These are phyloP conservation scores for Centruroides sculpturatus DNA, from an alignment of 1,140 invertebrate species.

Conservation along the genomic window DNA sequence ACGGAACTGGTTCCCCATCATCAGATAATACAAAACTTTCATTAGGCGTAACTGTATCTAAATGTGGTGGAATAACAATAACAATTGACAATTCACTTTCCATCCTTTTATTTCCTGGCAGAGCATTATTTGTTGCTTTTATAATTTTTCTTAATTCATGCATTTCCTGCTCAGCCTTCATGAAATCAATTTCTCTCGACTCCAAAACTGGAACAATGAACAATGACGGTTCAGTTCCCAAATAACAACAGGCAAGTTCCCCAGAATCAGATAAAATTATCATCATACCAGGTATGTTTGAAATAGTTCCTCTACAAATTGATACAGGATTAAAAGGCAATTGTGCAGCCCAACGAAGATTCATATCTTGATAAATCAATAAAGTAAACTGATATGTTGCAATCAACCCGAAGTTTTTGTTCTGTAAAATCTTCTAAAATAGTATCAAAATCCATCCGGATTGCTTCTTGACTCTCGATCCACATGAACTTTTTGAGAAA, in stretches of 20 bases:
- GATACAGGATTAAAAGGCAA: constrained; percentile 52
- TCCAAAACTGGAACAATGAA: constrained; percentile 54
- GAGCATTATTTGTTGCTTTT: constrained; percentile 25
- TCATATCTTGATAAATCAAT: constrained; percentile 62
- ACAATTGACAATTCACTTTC: constrained; percentile 11
- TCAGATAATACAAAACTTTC: too few species aligned
- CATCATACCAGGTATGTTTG: constrained; percentile 48
- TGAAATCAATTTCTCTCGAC: constrained; percentile 47
- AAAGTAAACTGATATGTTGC: constrained; percentile 30
- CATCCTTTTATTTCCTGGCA: constrained; percentile 12
- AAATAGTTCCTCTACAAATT: constrained; percentile 38
- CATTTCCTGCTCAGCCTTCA: constrained; percentile 52
- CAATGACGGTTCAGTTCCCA: constrained; percentile 73
- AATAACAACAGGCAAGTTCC: constrained; percentile 54
- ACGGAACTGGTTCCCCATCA: too few species aligned
- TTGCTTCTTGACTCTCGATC: too few species aligned
- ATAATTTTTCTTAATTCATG: constrained; percentile 42
- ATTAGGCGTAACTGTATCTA: background rate
- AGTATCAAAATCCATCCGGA: too few species aligned
- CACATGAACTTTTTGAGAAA: too few species aligned
- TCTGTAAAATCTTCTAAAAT: too few species aligned
- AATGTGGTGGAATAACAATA: constrained; percentile 5
- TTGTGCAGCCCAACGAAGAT: constrained; percentile 71
- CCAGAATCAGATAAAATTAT: constrained; percentile 56
- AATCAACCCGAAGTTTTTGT: too few species aligned